Conservation (phyloP, 1,140 invertebrate species). For the Leptestheria dahalacensis region DNA sequence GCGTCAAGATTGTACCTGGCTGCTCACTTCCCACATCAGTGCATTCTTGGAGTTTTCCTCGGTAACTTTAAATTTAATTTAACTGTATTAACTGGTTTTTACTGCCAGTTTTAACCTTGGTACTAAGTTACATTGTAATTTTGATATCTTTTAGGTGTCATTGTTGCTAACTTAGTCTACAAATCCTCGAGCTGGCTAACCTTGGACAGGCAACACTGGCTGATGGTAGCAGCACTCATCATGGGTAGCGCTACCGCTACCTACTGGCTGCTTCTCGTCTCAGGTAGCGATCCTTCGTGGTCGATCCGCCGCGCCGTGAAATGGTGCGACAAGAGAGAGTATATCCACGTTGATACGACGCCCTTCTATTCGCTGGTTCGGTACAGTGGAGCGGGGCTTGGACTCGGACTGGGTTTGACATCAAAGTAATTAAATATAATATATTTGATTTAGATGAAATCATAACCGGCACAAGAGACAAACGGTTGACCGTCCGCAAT, state of each 20-base stretch:
- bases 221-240: slow-evolving; percentile 18
- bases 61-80: too few species aligned
- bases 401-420: slow-evolving; percentile 27
- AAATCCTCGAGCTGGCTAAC: slow-evolving; percentile 19
- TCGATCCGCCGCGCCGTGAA: slow-evolving; percentile 39
- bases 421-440: slow-evolving; percentile 17
- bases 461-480: too few species aligned
- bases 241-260: slow-evolving; percentile 23
- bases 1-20: slow-evolving; percentile 41
- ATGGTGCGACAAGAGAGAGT: slow-evolving; percentile 38
- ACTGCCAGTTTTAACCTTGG: too few species aligned
- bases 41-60: slow-evolving; percentile 36
- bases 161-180: slow-evolving; percentile 23
- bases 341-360: slow-evolving; percentile 40
- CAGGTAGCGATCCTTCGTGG: slow-evolving; percentile 38
- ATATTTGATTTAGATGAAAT: background rate
- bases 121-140: too few species aligned
- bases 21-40: slow-evolving; percentile 49
- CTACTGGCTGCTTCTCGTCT: slow-evolving; percentile 25
- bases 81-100: too few species aligned
- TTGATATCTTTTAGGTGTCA: too few species aligned
- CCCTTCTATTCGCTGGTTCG: slow-evolving; percentile 38
- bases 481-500: too few species aligned
- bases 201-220: slow-evolving; percentile 20
- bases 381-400: slow-evolving; percentile 30